These are phyloP conservation scores for Melanocharis versteri DNA, from an alignment of 2,113 vertebrate genomes.

Conservation along the genomic window DNA sequence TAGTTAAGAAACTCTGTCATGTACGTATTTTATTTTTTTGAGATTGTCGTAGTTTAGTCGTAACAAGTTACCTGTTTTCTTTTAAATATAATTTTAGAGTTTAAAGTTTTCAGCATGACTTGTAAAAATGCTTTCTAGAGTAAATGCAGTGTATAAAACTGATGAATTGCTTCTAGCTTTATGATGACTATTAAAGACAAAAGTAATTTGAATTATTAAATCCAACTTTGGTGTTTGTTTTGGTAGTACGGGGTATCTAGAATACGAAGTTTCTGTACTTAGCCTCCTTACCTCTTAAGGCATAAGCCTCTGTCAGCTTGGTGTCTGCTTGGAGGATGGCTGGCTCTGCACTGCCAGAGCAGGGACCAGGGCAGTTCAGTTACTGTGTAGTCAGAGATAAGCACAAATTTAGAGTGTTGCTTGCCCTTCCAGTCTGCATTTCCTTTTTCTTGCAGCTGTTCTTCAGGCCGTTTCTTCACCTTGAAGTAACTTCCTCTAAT, in stretches of 20 bases:
- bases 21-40: neutral
- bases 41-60: neutral
- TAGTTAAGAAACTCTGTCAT: neutral
- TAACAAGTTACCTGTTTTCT: neutral
- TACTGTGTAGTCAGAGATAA: neutral
- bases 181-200: neutral
- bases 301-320: neutral
- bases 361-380: neutral
- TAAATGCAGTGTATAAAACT: neutral
- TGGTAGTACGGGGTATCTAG: neutral
- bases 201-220: neutral
- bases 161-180: neutral
- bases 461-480: neutral
- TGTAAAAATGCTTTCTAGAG: neutral
- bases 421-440: neutral
- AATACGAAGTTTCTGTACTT: neutral
- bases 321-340: neutral
- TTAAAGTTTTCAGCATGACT: neutral
- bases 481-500: neutral
- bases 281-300: neutral
- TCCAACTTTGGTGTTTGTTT: neutral
- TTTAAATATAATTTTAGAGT: neutral
- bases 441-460: neutral
- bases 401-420: neutral
- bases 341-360: neutral